These are phyloP conservation scores for Brachionichthys hirsutus DNA, from an alignment of 2,113 vertebrate genomes.

Conservation along the genomic window DNA sequence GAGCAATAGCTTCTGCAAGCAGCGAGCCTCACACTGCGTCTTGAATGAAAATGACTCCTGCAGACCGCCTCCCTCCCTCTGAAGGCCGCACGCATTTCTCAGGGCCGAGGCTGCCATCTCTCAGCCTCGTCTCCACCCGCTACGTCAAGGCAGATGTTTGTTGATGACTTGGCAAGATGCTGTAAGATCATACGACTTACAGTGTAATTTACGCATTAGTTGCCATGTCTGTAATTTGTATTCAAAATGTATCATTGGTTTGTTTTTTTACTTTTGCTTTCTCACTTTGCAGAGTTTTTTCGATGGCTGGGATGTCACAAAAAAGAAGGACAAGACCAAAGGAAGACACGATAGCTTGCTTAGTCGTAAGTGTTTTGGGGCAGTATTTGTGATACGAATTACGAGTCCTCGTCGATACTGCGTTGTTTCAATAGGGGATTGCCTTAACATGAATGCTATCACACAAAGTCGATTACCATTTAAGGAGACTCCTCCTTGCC, in stretches of 20 bases:
- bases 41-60: conserved; percentile 34
- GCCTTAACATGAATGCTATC: conserved; percentile 13
- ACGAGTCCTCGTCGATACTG: no score
- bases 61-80: conserved; percentile 8
- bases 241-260: no score
- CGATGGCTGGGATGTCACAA: conserved; percentile 91
- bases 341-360: conserved; percentile 78
- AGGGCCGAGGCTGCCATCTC: conserved; percentile 13
- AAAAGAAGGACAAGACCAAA: conserved; percentile 94
- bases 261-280: no score
- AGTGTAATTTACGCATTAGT: conserved; percentile 24
- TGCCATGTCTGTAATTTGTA: not conserved
- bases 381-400: no score
- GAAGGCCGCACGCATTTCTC: conserved; percentile 48
- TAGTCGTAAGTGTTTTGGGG: conserved; percentile 65
- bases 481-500: conserved; percentile 11
- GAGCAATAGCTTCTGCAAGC: conserved; percentile 13
- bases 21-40: conserved; percentile 6
- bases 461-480: conserved; percentile 23
- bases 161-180: conserved; percentile 46
- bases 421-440: not conserved
- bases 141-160: conserved; percentile 43
- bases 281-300: conserved; percentile 87
- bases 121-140: conserved; percentile 20
- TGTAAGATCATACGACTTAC: conserved; percentile 26